Conservation (phyloP, 2,797 vertebrate genomes). For the Sebastes steindachneri region DNA sequence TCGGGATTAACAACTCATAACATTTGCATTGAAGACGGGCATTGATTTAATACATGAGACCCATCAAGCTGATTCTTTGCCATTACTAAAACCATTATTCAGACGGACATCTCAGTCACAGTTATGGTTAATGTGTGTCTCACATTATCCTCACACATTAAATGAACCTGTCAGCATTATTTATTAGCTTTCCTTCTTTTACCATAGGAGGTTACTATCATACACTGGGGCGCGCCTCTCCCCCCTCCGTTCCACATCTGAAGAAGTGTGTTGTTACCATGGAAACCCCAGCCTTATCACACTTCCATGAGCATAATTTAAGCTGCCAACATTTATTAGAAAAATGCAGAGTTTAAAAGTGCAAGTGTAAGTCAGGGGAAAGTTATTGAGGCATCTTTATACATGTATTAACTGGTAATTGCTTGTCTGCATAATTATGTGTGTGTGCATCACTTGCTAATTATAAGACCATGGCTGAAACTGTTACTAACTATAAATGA, state of each 20-base stretch:
- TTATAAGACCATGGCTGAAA: background rate
- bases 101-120: background rate
- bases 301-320: conserved; percentile 52
- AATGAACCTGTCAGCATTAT: conserved; percentile 27
- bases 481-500: background rate
- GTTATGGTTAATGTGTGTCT: background rate
- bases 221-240: conserved; percentile 22
- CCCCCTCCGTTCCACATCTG: conserved; percentile 44
- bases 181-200: conserved; percentile 33
- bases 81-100: background rate
- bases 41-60: background rate
- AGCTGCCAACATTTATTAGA: conserved; percentile 46
- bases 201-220: conserved; percentile 44
- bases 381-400: conserved; percentile 27
- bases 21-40: background rate
- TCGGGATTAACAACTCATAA: background rate
- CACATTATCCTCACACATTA: conserved; percentile 2
- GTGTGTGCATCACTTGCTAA: background rate
- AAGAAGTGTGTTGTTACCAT: conserved; percentile 73
- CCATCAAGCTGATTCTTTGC: background rate
- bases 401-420: conserved; percentile 20
- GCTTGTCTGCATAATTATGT: conserved; percentile 11
- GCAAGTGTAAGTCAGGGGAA: conserved; percentile 23
- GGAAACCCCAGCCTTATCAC: conserved; percentile 70
- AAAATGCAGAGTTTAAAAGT: conserved; percentile 41